These are phyloP conservation scores for Spodoptera picta DNA, from an alignment of 2,888 invertebrate species.

Conservation along the genomic window DNA sequence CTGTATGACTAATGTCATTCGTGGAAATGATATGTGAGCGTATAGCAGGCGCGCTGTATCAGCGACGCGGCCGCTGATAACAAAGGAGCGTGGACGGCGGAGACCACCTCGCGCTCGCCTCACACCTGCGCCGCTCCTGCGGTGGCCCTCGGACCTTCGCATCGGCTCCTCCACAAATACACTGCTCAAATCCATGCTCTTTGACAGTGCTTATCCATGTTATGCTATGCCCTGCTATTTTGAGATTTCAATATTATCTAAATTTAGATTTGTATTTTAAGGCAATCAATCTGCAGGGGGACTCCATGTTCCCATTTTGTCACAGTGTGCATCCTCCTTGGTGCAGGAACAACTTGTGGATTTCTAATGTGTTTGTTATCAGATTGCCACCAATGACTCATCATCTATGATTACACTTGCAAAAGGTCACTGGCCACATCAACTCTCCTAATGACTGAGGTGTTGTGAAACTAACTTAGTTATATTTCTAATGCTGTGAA, in stretches of 20 bases:
- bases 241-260: slow-evolving; percentile 86
- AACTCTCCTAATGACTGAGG: slow-evolving; percentile 71
- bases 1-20: slow-evolving; percentile 88
- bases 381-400: slow-evolving; percentile 80
- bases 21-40: slow-evolving; percentile 86
- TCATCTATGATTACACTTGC: slow-evolving; percentile 81
- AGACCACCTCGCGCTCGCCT: slow-evolving; percentile 61
- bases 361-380: slow-evolving; percentile 73
- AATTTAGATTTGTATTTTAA: slow-evolving; percentile 83
- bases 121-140: slow-evolving; percentile 59
- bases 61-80: slow-evolving; percentile 82
- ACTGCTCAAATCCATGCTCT: slow-evolving; percentile 59
- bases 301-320: slow-evolving; percentile 70
- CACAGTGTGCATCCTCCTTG: slow-evolving; percentile 54
- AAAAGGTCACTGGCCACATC: slow-evolving; percentile 85
- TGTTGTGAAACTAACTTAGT: slow-evolving; percentile 67
- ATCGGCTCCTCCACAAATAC: slow-evolving; percentile 61
- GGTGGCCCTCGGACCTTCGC: slow-evolving; percentile 52
- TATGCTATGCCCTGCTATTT: slow-evolving; percentile 81
- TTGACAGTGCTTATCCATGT: slow-evolving; percentile 69
- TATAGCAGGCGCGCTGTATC: slow-evolving; percentile 79
- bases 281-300: slow-evolving; percentile 79
- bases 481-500: slow-evolving; percentile 61
- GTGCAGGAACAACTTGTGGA: slow-evolving; percentile 55
- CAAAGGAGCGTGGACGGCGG: slow-evolving; percentile 78